Evolutionary conservation across 1,140 invertebrate genomes (phyloP), one percentile per base, ranked within the genome.

Genomic region (Ceratosolen fusciceps): DNA sequence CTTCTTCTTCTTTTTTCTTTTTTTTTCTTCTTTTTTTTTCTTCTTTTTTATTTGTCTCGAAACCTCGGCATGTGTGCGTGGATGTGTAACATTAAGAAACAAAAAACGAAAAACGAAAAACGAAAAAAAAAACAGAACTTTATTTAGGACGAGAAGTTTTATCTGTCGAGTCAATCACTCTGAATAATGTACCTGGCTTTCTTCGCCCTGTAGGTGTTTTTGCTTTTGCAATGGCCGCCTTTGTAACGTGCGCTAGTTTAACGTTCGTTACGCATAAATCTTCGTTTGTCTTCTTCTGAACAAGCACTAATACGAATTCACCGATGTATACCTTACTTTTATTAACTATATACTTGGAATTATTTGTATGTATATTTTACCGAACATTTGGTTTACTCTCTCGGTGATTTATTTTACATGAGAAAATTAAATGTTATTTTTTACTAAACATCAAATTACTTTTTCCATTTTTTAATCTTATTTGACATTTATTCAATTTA

Each of bases 141-240:
- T 54, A 8, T 67, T 62, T 62, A 37, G 10, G 29, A 26, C 12
- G n/a, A 39, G 21, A 80, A 74, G n/a, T 52, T 75, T 21, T 75
- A 47, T 74, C 37, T 65, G 26, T 79, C 37, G 52, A 74, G 52
- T 74, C 62, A 58, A 74, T 74, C 49, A 74, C 37, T 80, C 16
- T 58, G 26, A 71, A 75, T 70, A 71, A 75, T 74, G 83, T 83
- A 84, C 83, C 77, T 84, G 83, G 83, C 82, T 84, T 84, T 34
- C 9, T 71, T 82, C 81, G 83, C 82, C 83, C 77, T 71, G 52
- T 84, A 83, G 79, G 62, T 83, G 83, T 84, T 75, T 83, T 85
- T 84, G 83, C 82, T 84, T 85, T 83, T 67, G 83, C 81, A 79
- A 83, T 80, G 77, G 80, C 82, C 79, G n/a, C n/a, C 82, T 83